phyloP scores from a whole-genome alignment of 2,888 invertebrate species.

The Syrista parreyssii region DNA sequence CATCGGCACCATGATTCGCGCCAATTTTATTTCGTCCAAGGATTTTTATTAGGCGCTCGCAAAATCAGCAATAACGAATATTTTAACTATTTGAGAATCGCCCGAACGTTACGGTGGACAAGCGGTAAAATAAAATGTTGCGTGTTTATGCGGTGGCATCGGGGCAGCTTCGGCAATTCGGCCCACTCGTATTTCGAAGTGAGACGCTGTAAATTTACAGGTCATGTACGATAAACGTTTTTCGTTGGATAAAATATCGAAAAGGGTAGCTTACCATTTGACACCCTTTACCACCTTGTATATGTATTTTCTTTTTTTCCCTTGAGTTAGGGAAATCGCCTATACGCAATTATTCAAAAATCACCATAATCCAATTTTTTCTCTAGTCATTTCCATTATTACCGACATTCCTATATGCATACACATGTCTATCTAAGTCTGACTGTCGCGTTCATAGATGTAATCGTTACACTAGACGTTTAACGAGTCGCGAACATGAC shows the following conservation, averaged over 20 bases:
- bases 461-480: not conserved
- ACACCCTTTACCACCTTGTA: not conserved
- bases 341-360: not conserved
- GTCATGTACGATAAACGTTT: slow-evolving; percentile 22
- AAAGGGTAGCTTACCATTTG: not conserved
- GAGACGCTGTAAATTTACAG: slow-evolving; percentile 54
- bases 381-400: not conserved
- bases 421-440: not conserved
- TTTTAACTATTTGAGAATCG: slow-evolving; percentile 42
- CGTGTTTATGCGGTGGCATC: slow-evolving; percentile 42
- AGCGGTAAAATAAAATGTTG: slow-evolving; percentile 51
- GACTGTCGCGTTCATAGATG: not conserved
- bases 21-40: slow-evolving; percentile 46
- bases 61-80: slow-evolving; percentile 54
- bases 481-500: not conserved
- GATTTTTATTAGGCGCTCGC: slow-evolving; percentile 52
- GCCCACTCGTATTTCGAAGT: slow-evolving; percentile 43
- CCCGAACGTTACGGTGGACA: slow-evolving; percentile 10
- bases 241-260: slow-evolving; percentile 7
- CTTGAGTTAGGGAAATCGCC: not conserved
- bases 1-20: not conserved
- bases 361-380: not conserved
- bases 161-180: slow-evolving; percentile 8
- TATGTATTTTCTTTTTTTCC: not conserved
- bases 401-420: not conserved